A percentile compares a stretch with the other conserved stretches of the same genome.
Conservation (phyloP, 30 jellyfish, hydroid and myxozoan species). For the Cassiopea andromeda region DNA sequence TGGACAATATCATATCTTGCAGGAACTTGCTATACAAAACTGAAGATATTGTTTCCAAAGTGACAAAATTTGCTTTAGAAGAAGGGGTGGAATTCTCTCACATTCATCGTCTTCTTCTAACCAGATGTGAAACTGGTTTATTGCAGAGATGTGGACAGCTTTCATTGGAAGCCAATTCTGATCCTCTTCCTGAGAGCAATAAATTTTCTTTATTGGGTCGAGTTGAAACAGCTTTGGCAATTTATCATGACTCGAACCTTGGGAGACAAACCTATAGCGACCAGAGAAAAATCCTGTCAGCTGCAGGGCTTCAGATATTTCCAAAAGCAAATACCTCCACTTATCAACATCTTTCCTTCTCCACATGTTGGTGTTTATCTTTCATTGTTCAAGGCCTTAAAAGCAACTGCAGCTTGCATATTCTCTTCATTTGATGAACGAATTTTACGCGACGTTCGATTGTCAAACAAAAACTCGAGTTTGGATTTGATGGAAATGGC, state of each 20-base stretch:
- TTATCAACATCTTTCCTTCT: background rate
- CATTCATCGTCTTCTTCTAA: background rate
- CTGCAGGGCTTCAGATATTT: background rate
- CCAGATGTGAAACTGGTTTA: background rate
- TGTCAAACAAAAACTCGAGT: background rate
- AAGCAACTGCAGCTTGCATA: background rate
- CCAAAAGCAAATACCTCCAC: background rate
- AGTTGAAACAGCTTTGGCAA: constrained; percentile 4
- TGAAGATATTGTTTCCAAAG: background rate
- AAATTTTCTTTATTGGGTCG: background rate
- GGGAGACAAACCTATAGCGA: background rate
- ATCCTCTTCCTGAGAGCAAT: background rate
- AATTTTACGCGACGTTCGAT: background rate
- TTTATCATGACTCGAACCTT: constrained; percentile 2
- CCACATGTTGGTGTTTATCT: background rate
- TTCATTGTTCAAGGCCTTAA: background rate
- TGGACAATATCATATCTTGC: background rate
- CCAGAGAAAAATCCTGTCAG: constrained; percentile 1
- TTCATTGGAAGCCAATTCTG: background rate
- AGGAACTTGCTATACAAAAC: background rate
- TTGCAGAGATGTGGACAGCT: background rate
- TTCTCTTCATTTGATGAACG: background rate
- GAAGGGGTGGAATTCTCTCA: background rate
- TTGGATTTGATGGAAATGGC: background rate
- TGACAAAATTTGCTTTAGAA: background rate